Conservation (phyloP, 2,113 vertebrate genomes). For the Isichthys henryi region DNA sequence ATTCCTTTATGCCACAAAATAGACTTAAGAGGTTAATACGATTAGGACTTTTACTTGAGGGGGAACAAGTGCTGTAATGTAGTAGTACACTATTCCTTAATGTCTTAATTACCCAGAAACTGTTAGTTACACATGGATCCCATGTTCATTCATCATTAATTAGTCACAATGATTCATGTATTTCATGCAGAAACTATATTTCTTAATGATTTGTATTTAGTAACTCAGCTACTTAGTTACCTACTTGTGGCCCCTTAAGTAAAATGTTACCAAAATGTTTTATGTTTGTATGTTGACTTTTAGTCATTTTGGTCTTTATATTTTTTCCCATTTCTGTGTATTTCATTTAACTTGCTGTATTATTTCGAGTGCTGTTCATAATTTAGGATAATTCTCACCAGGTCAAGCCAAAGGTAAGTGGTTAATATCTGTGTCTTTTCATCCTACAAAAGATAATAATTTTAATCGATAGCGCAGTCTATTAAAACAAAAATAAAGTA, state of each 20-base stretch:
- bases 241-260: not conserved
- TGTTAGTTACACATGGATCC: not conserved
- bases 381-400: constrained; percentile 36
- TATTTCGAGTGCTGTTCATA: not conserved
- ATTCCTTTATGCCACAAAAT: constrained; percentile 37
- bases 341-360: not conserved
- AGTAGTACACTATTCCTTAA: not conserved
- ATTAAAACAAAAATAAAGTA: not conserved
- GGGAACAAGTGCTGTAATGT: not conserved
- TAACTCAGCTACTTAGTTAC: not conserved
- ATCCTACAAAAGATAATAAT: constrained; percentile 42
- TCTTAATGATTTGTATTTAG: not conserved
- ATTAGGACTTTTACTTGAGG: not conserved
- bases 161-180: not conserved
- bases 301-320: not conserved
- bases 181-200: not conserved
- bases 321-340: not conserved
- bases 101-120: not conserved
- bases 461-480: not conserved
- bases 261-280: not conserved
- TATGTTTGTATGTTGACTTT: not conserved
- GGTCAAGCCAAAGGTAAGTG: constrained; percentile 49
- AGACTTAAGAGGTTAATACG: not conserved
- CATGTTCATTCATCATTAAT: not conserved
- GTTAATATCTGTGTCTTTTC: constrained; percentile 55